Base-by-base conservation (phyloP, 2,888 invertebrate species). In the Branchinecta sandiegonensis region DNA sequence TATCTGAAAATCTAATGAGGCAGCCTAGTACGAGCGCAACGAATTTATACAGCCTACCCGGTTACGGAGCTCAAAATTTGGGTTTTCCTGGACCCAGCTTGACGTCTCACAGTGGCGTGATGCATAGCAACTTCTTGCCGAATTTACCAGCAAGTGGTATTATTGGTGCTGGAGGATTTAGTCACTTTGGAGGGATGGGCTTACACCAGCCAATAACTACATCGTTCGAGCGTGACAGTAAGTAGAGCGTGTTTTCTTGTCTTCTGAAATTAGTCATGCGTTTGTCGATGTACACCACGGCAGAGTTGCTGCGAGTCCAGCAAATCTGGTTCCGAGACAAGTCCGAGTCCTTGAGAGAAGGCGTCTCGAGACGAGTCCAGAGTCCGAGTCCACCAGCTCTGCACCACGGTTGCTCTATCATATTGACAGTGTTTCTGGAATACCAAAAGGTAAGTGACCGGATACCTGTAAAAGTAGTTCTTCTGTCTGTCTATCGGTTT, bases 161-260 rank as follows among this genome's bases (percentile, higher is more conserved):
- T 8, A 56, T 56, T n/a, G 63, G 14, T 11, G 23, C n/a, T 56
- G 63, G 63, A 56, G 37, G 37, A 37, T 37, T 37, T 37, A 37
- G 37, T 37, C 63, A 56, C 1, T 56, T 56, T 56, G 63, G n/a
- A 17, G 63, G 63, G 12, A 17, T 23, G n/a, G n/a, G 14, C 10
- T 10, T 56, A 56, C n/a, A 56, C 23, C 63, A 56, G 63, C 63
- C 63, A 9, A 56, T 56, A 17, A 23, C 23, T 8, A 56, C 63
- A 56, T 56, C 63, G n/a, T 56, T 56, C 10, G 63, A 56, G 23
- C n/a, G 63, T 8, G 63, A 56, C 23, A 56, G 63, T 56, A 56
- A 56, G 63, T 56, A 56, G 9, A 56, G n/a, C 14, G 3, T 23
- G 23, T 56, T 56, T 56, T 56, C 8, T 56, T 56, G 63, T 56